phyloP scores from a whole-genome alignment of 2,888 invertebrate species.

The Conops quadrifasciatus region DNA sequence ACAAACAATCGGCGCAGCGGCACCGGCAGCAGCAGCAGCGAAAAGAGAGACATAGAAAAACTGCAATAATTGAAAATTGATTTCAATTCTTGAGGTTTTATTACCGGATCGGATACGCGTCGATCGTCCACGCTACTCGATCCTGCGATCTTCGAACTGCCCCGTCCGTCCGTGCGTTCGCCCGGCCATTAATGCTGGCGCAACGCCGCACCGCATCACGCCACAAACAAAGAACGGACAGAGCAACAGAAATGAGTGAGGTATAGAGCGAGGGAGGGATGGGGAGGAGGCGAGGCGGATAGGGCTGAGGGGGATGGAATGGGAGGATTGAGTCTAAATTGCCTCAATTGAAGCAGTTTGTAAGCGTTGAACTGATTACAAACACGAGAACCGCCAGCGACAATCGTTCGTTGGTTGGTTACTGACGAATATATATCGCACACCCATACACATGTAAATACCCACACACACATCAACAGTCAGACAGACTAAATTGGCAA shows the following conservation, averaged over 20 bases:
- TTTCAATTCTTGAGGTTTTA: conserved; percentile 48
- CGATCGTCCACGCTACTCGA: conserved; percentile 32
- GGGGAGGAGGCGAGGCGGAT: not conserved
- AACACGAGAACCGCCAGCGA: not conserved
- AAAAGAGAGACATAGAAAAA: conserved; percentile 11
- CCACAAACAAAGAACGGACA: not conserved
- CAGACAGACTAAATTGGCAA: conserved; percentile 56
- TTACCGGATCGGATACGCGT: conserved; percentile 33
- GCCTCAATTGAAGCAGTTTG: conserved; percentile 26
- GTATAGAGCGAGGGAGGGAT: too few relatives aligned
- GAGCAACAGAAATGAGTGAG: not conserved
- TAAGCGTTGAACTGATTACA: conserved; percentile 21
- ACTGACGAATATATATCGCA: not conserved
- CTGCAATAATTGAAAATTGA: conserved; percentile 58
- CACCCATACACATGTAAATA: not conserved
- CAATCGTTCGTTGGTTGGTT: not conserved
- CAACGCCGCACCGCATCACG: not conserved
- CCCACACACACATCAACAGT: not conserved
- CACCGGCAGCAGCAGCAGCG: not conserved
- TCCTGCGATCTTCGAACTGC: conserved; percentile 32
- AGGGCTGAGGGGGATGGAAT: too few relatives aligned
- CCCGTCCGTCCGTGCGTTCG: conserved; percentile 8
- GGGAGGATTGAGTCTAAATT: conserved; percentile 8
- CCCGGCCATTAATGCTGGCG: not conserved
- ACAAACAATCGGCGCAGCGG: not conserved